Percentiles rank a stretch among this genome's conserved stretches.
phyloP scores from a whole-genome alignment of 2,888 invertebrate species.

The Tyria jacobaeae region DNA sequence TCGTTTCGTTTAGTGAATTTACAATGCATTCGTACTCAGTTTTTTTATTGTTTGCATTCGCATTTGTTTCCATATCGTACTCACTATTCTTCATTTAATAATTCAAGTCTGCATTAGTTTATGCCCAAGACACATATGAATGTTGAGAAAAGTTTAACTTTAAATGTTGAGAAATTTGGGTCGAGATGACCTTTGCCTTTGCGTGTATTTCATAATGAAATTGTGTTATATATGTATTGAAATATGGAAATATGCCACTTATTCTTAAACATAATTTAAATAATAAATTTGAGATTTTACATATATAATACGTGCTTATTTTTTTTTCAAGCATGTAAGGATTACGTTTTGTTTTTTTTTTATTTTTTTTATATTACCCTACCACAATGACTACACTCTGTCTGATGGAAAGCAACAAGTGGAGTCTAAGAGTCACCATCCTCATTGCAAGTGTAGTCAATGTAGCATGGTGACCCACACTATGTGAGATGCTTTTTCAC shows the following conservation, averaged over 20 bases:
- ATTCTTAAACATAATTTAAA: constrained; percentile 8
- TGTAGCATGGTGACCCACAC: too few species aligned
- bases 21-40: constrained; percentile 49
- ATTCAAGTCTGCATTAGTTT: constrained; percentile 34
- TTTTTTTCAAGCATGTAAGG: constrained; percentile 3
- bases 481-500: too few species aligned
- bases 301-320: not conserved
- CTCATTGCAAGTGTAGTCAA: too few species aligned
- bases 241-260: constrained; percentile 27
- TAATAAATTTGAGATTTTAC: constrained; percentile 4
- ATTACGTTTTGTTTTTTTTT: not conserved
- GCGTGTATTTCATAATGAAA: constrained; percentile 30
- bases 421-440: too few species aligned
- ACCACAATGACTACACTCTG: too few species aligned
- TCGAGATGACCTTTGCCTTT: constrained; percentile 55
- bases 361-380: too few species aligned
- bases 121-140: constrained; percentile 25
- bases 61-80: too few species aligned
- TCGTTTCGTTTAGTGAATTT: constrained; percentile 58
- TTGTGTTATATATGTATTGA: constrained; percentile 27
- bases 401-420: too few species aligned
- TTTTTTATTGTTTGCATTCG: too few species aligned
- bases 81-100: constrained; percentile 47
- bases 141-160: constrained; percentile 31
- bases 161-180: constrained; percentile 57